Conservation (phyloP, 2,113 vertebrate species). For the Chloropsis cyanopogon region DNA sequence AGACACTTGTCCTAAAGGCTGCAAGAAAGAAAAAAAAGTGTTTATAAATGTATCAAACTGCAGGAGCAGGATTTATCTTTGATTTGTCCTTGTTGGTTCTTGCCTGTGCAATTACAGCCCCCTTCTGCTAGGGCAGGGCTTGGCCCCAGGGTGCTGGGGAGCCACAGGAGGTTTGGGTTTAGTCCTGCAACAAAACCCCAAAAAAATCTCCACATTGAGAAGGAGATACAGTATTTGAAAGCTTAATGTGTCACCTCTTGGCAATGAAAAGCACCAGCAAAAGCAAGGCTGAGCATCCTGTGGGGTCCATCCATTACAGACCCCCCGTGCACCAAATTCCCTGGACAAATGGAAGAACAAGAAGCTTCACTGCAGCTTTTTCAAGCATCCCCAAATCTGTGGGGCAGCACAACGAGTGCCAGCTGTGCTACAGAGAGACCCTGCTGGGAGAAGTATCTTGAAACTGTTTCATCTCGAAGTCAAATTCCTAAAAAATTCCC, state of each 20-base stretch:
- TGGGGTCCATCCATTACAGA: not conserved
- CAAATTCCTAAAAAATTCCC: not conserved
- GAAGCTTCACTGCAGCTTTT: not conserved
- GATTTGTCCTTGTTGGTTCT: not conserved
- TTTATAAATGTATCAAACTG: not conserved
- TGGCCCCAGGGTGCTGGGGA: not conserved
- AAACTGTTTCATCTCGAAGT: not conserved
- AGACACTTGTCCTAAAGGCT: not conserved
- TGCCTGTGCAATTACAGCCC: not conserved
- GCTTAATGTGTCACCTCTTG: not conserved
- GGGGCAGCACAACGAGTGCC: not conserved
- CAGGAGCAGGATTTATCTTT: not conserved
- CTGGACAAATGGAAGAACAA: not conserved
- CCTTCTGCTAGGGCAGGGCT: not conserved
- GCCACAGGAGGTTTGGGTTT: not conserved
- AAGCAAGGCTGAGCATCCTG: not conserved
- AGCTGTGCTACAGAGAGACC: not conserved
- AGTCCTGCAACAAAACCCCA: not conserved
- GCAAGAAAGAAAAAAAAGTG: not conserved
- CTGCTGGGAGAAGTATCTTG: not conserved
- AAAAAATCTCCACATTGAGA: not conserved
- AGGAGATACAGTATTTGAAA: not conserved
- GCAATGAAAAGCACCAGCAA: not conserved
- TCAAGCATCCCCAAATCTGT: not conserved
- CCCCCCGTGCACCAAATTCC: not conserved